These are phyloP conservation scores for Heliangelus exortis DNA, from an alignment of 2,797 vertebrate genomes.

Conservation along the genomic window DNA sequence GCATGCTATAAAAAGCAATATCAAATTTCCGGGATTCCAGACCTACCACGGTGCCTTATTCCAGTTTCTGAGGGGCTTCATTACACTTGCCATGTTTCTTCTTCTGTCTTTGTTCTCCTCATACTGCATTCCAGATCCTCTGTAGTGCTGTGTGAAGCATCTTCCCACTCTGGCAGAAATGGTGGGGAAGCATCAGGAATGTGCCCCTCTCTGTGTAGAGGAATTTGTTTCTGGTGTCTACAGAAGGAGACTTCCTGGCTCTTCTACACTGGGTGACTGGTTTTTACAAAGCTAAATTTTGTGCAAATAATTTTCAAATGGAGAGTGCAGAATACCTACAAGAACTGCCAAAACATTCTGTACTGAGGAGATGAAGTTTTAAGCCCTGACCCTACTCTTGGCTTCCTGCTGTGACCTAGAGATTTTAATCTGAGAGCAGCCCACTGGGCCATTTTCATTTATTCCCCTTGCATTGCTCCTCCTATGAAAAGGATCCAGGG, in stretches of 20 bases:
- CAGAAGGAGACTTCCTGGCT: neutral
- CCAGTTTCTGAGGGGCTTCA: neutral
- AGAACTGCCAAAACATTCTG: neutral
- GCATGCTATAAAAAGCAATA: neutral
- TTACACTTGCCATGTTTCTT: rapidly evolving
- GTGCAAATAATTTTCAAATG: neutral
- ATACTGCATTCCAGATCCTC: neutral
- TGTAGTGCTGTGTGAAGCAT: neutral
- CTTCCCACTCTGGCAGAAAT: neutral
- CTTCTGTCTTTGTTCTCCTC: neutral
- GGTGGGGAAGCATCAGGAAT: neutral
- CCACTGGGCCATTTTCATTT: neutral
- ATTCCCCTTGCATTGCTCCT: neutral
- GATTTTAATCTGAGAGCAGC: neutral
- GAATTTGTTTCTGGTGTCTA: neutral
- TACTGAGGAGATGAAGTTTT: neutral
- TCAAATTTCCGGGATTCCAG: neutral
- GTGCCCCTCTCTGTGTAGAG: neutral
- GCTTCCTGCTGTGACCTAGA: neutral
- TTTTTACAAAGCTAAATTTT: neutral
- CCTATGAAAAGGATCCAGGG: neutral
- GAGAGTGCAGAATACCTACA: neutral
- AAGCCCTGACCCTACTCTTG: neutral
- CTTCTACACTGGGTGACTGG: neutral
- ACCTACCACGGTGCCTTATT: neutral